These are phyloP conservation scores for Graptemys geographica DNA, from an alignment of 2,797 vertebrate species.

Conservation along the genomic window DNA sequence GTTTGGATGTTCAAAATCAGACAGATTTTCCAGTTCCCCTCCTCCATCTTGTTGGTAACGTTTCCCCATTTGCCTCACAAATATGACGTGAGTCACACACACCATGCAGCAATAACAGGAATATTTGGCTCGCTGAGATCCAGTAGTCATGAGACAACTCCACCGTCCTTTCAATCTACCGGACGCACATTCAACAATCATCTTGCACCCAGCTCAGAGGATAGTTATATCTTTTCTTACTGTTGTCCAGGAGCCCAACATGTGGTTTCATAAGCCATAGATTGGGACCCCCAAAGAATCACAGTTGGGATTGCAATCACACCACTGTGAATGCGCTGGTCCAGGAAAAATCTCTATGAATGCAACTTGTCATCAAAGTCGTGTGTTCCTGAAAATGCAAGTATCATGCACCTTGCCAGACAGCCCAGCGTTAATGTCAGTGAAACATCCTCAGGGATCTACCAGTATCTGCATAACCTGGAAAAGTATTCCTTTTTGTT, in stretches of 20 bases:
- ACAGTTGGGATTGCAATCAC: neutral
- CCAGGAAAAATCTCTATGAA: neutral
- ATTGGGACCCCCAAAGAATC: neutral
- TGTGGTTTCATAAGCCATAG: neutral
- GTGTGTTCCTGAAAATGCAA: neutral
- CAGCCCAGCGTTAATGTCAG: neutral
- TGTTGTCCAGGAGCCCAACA: neutral
- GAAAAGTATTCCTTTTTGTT: too few relatives aligned
- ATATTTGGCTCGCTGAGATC: neutral
- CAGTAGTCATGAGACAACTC: neutral
- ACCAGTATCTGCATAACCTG: neutral
- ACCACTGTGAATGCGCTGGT: neutral
- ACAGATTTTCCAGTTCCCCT: neutral
- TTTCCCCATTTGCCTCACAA: neutral
- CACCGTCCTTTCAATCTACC: neutral
- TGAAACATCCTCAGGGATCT: neutral
- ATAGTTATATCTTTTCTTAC: neutral
- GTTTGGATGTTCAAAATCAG: neutral
- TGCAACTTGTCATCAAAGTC: neutral
- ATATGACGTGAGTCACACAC: neutral
- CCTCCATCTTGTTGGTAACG: neutral
- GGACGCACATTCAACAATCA: neutral
- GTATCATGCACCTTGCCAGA: neutral
- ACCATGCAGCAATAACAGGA: neutral
- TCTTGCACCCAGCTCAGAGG: neutral